A percentile compares a stretch with the other conserved stretches of the same genome.
Conservation (phyloP, 2,797 vertebrate species). For the Lacerta bilineata region DNA sequence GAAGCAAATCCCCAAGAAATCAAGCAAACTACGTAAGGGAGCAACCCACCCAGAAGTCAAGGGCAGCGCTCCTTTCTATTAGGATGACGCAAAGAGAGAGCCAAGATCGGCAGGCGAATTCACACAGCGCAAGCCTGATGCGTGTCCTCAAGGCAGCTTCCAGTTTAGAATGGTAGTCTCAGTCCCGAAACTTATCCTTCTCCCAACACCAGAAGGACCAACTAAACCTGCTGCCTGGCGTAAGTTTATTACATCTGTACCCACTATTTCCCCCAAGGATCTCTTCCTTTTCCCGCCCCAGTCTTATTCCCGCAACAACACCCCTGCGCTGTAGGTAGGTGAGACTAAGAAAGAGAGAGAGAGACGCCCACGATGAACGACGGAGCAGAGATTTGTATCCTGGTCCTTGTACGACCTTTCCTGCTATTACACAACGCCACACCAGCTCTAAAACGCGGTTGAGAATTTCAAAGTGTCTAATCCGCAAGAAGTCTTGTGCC, state of each 20-base stretch:
- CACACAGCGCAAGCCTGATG: not conserved
- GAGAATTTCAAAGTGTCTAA: not conserved
- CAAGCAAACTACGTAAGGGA: not conserved
- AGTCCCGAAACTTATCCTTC: not conserved
- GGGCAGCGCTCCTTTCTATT: not conserved
- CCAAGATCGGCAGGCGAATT: no score
- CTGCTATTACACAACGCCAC: no score
- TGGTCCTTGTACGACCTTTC: not conserved
- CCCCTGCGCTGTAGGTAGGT: not conserved
- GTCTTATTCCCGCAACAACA: not conserved
- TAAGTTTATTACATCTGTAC: not conserved
- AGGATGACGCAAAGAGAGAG: not conserved
- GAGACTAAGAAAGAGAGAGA: not conserved
- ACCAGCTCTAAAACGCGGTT: not conserved
- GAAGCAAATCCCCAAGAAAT: not conserved
- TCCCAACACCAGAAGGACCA: not conserved
- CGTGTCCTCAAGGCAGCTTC: not conserved
- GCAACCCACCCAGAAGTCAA: not conserved
- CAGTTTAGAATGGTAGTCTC: not conserved
- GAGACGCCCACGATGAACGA: not conserved
- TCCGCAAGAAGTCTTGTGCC: not conserved
- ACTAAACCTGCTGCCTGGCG: not conserved
- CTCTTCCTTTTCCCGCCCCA: no score
- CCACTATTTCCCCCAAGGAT: not conserved
- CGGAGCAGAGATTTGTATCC: not conserved